These are phyloP conservation scores for Hyles euphorbiae DNA, from an alignment of 1,140 invertebrate genomes.

Conservation along the genomic window DNA sequence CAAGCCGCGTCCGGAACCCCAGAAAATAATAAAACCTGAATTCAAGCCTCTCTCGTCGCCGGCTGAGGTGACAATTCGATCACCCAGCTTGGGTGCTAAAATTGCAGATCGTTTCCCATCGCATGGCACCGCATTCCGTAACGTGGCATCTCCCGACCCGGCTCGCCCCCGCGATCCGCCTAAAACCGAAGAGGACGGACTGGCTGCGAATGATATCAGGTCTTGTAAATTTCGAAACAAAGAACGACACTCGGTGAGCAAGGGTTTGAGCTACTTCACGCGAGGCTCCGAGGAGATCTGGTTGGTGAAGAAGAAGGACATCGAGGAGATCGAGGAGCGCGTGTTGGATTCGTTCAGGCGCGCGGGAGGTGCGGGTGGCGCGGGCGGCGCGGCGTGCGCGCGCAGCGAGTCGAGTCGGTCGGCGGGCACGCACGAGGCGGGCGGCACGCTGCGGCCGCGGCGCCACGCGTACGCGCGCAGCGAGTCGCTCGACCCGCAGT, in stretches of 20 bases:
- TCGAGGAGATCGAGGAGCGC: conserved; percentile 65
- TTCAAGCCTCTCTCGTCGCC: conserved; percentile 59
- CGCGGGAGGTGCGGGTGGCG: conserved; percentile 53
- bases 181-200: conserved; percentile 51
- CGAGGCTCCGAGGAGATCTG: conserved; percentile 66
- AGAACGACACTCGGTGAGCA: conserved; percentile 60
- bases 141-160: conserved; percentile 53
- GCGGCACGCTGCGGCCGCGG: conserved; percentile 51
- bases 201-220: conserved; percentile 57
- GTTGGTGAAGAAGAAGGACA: conserved; percentile 71
- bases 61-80: conserved; percentile 57
- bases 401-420: conserved; percentile 53
- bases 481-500: conserved; percentile 60
- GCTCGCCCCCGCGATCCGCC: conserved; percentile 29
- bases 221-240: conserved; percentile 62
- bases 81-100: conserved; percentile 57
- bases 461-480: conserved; percentile 55
- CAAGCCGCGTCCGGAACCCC: conserved; percentile 44
- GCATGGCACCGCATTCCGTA: conserved; percentile 63
- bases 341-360: conserved; percentile 64
- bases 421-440: conserved; percentile 52
- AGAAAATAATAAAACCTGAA: conserved; percentile 66
- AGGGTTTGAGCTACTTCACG: conserved; percentile 63
- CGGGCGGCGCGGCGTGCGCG: conserved; percentile 52
- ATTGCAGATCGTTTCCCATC: conserved; percentile 62